Evolutionary conservation across 2,113 vertebrate species (phyloP).

Genomic region (Pogonocichla stellata): DNA sequence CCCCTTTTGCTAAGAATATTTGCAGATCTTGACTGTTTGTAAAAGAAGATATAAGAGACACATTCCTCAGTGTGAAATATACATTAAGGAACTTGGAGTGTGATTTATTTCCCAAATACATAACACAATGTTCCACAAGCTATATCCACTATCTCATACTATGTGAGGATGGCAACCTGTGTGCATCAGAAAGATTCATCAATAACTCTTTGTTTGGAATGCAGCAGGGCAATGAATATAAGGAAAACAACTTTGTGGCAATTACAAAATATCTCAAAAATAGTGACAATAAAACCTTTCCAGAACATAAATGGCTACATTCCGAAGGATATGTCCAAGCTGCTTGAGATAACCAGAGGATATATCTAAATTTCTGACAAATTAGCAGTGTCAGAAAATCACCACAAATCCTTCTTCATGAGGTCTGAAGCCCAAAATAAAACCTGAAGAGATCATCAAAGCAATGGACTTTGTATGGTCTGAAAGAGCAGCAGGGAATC

Average conservation of each 20-base stretch:
- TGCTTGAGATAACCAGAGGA: neutral
- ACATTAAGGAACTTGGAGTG: slow-evolving; percentile 24
- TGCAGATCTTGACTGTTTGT: slow-evolving; percentile 50
- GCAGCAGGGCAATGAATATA: neutral
- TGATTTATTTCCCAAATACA: slow-evolving; percentile 57
- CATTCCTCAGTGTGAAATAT: slow-evolving; percentile 14
- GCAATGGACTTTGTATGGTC: neutral
- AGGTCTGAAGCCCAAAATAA: neutral
- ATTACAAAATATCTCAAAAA: neutral
- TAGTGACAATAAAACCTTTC: neutral
- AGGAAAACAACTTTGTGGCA: neutral
- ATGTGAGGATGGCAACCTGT: slow-evolving; percentile 8
- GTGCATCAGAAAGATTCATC: neutral
- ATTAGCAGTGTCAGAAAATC: neutral
- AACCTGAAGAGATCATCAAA: neutral
- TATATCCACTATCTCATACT: neutral
- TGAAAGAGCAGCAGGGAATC: neutral
- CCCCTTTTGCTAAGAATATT: slow-evolving; percentile 17
- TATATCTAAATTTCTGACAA: neutral
- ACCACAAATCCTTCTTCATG: neutral
- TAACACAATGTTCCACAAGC: slow-evolving; percentile 36
- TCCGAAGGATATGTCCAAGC: neutral
- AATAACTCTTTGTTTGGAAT: neutral
- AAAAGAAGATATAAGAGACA: slow-evolving; percentile 29
- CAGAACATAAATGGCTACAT: neutral